Evolutionary conservation across 2,888 invertebrate genomes (phyloP).

Genomic region (Lydus trimaculatus): DNA sequence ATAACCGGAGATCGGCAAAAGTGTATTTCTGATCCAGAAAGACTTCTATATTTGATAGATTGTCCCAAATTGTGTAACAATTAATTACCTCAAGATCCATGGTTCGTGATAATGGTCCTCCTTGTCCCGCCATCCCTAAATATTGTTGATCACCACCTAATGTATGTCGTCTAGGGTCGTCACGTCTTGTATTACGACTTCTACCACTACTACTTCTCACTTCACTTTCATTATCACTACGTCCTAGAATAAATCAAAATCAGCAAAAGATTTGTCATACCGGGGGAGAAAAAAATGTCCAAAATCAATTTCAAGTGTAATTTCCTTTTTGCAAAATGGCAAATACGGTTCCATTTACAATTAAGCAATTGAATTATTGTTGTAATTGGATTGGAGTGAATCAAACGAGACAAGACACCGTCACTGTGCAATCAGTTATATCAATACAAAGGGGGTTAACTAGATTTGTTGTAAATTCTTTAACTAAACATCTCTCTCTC

Average conservation of each 20-base stretch:
- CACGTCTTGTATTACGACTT: constrained; percentile 67
- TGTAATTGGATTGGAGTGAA: constrained; percentile 23
- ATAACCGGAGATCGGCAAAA: too few species aligned
- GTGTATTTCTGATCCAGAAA: too few species aligned
- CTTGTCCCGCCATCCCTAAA: constrained; percentile 67
- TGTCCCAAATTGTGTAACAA: too few species aligned
- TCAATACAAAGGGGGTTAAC: constrained; percentile 15
- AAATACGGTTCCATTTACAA: constrained; percentile 36
- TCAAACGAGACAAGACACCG: constrained; percentile 18
- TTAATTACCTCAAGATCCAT: constrained; percentile 79
- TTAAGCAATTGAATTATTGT: constrained; percentile 28
- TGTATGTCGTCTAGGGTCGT: constrained; percentile 85
- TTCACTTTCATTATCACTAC: constrained; percentile 58
- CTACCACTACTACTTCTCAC: constrained; percentile 57
- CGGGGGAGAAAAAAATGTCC: not conserved
- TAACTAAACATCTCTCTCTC: not conserved
- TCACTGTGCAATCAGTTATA: constrained; percentile 24
- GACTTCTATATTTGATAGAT: too few species aligned
- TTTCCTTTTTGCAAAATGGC: not conserved
- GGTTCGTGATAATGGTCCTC: constrained; percentile 67
- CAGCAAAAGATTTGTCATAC: constrained; percentile 10
- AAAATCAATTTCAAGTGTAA: not conserved
- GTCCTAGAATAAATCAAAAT: constrained; percentile 36
- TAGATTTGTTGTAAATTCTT: not conserved
- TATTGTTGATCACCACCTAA: constrained; percentile 78